Evolutionary conservation across 2,888 invertebrate species (phyloP).

Genomic region (Stratiomys singularior): DNA sequence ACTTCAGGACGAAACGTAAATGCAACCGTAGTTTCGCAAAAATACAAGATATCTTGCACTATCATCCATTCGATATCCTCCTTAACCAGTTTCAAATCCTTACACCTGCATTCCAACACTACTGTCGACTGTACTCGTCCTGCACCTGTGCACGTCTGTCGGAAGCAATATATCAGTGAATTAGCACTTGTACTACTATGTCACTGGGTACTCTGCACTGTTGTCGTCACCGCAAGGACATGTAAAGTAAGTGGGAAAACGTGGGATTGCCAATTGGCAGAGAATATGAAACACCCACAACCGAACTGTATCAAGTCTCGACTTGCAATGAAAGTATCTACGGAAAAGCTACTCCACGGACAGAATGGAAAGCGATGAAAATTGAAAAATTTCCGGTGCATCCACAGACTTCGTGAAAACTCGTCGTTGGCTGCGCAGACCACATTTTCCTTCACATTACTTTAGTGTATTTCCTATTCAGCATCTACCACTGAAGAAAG

Average conservation of each 20-base stretch:
- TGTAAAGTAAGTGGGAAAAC: conserved; percentile 9
- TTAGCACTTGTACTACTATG: background rate
- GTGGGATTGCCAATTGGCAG: conserved; percentile 19
- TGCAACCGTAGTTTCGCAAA: background rate
- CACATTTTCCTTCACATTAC: background rate
- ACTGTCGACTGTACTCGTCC: conserved; percentile 1
- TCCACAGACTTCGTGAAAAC: background rate
- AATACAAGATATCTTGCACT: background rate
- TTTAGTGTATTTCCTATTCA: conserved; percentile 25
- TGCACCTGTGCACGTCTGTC: background rate
- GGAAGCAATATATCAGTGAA: background rate
- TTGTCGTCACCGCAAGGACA: conserved; percentile 14
- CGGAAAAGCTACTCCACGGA: too few relatives aligned
- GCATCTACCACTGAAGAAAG: conserved; percentile 11
- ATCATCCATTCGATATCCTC: background rate
- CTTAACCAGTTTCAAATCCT: background rate
- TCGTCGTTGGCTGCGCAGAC: conserved; percentile 19
- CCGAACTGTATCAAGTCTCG: conserved; percentile 38
- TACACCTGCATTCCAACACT: background rate
- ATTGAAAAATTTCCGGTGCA: background rate
- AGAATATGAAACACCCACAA: conserved; percentile 13
- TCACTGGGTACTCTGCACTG: background rate
- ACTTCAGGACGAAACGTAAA: background rate
- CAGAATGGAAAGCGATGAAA: background rate
- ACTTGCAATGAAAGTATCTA: conserved; percentile 32